Evolutionary conservation across 2,797 vertebrate genomes (phyloP).

Genomic region (Hypotaenidia okinawae): DNA sequence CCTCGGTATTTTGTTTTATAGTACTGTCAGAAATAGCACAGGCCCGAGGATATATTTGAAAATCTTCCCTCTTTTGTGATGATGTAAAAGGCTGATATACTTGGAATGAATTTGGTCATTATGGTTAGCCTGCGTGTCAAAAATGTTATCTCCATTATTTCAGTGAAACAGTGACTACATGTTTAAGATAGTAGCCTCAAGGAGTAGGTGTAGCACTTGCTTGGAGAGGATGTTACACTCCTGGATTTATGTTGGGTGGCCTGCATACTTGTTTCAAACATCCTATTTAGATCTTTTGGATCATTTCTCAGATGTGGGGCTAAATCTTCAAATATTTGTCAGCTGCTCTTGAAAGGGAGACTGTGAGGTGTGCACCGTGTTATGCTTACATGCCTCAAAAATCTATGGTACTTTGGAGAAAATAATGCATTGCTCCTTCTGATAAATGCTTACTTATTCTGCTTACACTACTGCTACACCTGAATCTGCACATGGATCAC

Average conservation of each 20-base stretch:
- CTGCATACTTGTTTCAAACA: not conserved
- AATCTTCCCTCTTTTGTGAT: conserved; percentile 25
- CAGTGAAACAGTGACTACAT: not conserved
- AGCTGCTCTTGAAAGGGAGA: not conserved
- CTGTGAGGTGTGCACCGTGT: rapidly evolving
- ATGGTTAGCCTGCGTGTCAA: not conserved
- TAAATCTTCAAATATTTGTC: not conserved
- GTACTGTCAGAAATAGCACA: conserved; percentile 19
- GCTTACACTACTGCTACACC: not conserved
- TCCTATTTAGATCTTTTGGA: not conserved
- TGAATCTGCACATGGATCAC: not conserved
- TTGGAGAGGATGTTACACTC: not conserved
- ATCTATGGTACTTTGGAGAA: not conserved
- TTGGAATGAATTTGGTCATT: conserved; percentile 45
- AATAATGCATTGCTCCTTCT: not conserved
- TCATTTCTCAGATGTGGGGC: not conserved
- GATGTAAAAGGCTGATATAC: not conserved
- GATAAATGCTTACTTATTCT: not conserved
- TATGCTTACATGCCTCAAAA: not conserved
- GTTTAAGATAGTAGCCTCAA: conserved; percentile 14
- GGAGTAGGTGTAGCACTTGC: not conserved
- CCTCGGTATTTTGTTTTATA: conserved; percentile 31
- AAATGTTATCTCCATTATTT: conserved; percentile 38
- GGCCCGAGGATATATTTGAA: conserved; percentile 40
- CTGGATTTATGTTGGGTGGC: conserved; percentile 44